Conservation (phyloP, 1,140 invertebrate genomes). For the Protaetia brevitarsis region DNA sequence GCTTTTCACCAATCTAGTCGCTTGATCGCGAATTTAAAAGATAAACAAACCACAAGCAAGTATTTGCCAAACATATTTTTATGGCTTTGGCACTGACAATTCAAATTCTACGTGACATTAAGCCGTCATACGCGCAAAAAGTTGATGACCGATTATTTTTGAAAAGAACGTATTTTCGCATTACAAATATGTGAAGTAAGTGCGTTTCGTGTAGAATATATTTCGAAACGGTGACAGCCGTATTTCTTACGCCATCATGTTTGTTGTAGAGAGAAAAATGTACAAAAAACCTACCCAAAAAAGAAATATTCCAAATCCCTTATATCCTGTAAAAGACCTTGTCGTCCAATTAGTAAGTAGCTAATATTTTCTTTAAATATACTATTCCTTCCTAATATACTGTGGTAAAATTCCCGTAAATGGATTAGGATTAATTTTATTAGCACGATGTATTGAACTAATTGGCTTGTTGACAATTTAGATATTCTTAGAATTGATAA, state of each 20-base stretch:
- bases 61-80: not conserved
- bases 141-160: not conserved
- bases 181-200: not conserved
- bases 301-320: slow-evolving; percentile 11
- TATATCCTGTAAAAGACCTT: not conserved
- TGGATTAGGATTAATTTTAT: not conserved
- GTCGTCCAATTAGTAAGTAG: not conserved
- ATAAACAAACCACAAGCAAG: not conserved
- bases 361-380: not conserved
- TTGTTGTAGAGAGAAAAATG: slow-evolving; percentile 15
- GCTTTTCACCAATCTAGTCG: not conserved
- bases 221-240: too few relatives aligned
- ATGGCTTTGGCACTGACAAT: slow-evolving; percentile 11
- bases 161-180: not conserved
- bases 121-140: not conserved
- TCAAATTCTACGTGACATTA: not conserved
- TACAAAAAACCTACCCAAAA: not conserved
- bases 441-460: not conserved
- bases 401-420: not conserved
- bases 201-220: not conserved
- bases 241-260: not conserved
- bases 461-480: not conserved
- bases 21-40: not conserved
- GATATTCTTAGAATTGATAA: not conserved
- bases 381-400: not conserved